Base-by-base conservation (phyloP, 2,113 vertebrate species). In the Stigmatopora argus region DNA sequence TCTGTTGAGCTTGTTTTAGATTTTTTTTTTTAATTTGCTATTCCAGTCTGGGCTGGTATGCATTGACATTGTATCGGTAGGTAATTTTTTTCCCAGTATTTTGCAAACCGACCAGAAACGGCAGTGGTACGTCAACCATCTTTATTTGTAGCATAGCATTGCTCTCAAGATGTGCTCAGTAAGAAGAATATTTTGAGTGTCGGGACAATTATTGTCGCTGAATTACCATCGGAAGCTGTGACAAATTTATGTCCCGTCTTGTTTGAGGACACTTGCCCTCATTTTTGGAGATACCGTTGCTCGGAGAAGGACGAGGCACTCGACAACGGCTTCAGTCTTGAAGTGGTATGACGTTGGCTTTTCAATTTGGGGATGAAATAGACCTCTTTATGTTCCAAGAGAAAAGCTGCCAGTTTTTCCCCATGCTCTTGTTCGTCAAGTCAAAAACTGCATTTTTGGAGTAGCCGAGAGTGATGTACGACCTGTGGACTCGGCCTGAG, bases 401-500 rank as follows among this genome's bases (percentile, higher is more conserved):
- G 66, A 73, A 45, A 31, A 12, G 38, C 62, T 64, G 17, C 15
- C 31, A 69, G 62, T 60, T 63, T 49, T 68, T 79, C 81, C 74
- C 70, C 2, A 8, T 66, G 51, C 3, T 21, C 19, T 52, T 23
- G 19, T 53, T 12, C 19, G 13, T 21, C 15, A 19, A 53, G 51
- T 13, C 21, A 52, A 21, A 52, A 52, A 19, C 10, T 26, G 21
- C 26, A 13, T 23, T 31, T 31, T 35, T 70, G 78, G 74, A 75
- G 68, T 72, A 70, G 73, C 64, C 69, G 65, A 71, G 52, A 80
- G 84, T 78, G 79, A 92, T 92, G 90, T 85, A 89, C 60, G 89
- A 92, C 84, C 81, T 92, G 68, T 87, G 85, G 72, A 79, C 85
- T 66, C 81, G 75, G 80, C 84, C 87, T 14, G 85, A 87, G 81